Evolutionary conservation across 2,113 vertebrate species (phyloP).

Genomic region (Ceyx melanurus): DNA sequence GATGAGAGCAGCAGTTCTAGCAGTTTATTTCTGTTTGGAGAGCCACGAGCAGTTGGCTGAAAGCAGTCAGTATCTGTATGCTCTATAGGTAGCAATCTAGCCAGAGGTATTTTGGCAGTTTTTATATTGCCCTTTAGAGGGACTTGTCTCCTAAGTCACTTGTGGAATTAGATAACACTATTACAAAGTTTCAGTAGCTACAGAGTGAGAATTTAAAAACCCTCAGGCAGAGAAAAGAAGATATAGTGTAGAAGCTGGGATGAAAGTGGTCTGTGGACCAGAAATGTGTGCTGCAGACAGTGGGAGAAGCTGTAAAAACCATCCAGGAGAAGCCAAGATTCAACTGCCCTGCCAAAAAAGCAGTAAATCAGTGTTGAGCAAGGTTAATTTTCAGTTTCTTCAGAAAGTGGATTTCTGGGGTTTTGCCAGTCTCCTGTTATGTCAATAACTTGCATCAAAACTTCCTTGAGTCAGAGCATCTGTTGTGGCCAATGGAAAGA

Average conservation of each 20-base stretch:
- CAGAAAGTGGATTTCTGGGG: slow-evolving; percentile 39
- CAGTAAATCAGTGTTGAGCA: background rate
- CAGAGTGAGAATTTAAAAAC: background rate
- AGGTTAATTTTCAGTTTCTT: background rate
- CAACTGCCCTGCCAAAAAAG: background rate
- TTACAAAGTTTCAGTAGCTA: background rate
- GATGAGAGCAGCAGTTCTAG: background rate
- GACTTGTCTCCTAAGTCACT: background rate
- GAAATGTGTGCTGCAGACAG: background rate
- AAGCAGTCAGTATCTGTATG: background rate
- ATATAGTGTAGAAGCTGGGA: background rate
- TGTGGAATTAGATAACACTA: background rate
- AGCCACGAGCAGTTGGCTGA: background rate
- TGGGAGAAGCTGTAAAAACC: background rate
- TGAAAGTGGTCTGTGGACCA: background rate
- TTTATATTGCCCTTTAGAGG: background rate
- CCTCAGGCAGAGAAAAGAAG: background rate
- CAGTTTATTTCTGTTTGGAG: background rate
- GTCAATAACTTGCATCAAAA: slow-evolving; percentile 51
- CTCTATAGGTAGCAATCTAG: background rate
- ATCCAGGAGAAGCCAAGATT: background rate
- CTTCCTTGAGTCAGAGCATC: slow-evolving; percentile 58
- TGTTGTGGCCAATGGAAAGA: slow-evolving; percentile 35
- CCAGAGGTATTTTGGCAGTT: background rate
- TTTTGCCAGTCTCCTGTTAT: slow-evolving; percentile 28